A percentile compares a stretch with the other conserved stretches of the same genome.
Conservation (phyloP, 2,888 invertebrate species). For the Thecocarcelia acutangulata region DNA sequence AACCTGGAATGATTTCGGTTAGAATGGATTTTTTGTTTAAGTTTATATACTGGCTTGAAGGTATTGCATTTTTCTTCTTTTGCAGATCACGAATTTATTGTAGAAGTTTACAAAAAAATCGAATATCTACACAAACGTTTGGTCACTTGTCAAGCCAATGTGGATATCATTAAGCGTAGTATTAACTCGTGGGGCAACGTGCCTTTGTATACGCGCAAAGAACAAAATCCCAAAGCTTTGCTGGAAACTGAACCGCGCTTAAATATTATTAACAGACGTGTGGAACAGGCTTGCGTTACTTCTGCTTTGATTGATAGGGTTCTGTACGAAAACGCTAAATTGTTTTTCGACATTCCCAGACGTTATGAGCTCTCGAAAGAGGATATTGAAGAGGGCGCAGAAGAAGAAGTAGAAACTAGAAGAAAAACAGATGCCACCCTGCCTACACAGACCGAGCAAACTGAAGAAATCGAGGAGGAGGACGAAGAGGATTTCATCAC, state of each 20-base stretch:
- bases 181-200: constrained; percentile 87
- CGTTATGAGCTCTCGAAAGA: constrained; percentile 71
- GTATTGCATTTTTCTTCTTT: too few species aligned
- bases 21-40: not conserved
- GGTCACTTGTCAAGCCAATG: constrained; percentile 86
- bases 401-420: constrained; percentile 61
- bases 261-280: constrained; percentile 73
- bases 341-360: constrained; percentile 84
- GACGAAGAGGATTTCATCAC: constrained; percentile 67
- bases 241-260: constrained; percentile 82
- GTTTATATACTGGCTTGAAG: not conserved
- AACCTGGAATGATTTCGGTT: constrained; percentile 73
- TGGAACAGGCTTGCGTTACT: constrained; percentile 82
- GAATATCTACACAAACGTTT: constrained; percentile 88
- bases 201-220: constrained; percentile 89
- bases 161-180: constrained; percentile 83
- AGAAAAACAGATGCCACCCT: constrained; percentile 65
- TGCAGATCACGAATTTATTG: constrained; percentile 86
- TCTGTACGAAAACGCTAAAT: constrained; percentile 85
- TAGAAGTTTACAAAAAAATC: constrained; percentile 86
- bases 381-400: constrained; percentile 66
- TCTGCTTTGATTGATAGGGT: constrained; percentile 84
- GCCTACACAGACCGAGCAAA: not conserved
- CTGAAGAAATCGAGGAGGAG: constrained; percentile 17
- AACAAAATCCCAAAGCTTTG: constrained; percentile 83